Base-by-base conservation (phyloP, 2,888 invertebrate genomes). In the Idaea aversata region DNA sequence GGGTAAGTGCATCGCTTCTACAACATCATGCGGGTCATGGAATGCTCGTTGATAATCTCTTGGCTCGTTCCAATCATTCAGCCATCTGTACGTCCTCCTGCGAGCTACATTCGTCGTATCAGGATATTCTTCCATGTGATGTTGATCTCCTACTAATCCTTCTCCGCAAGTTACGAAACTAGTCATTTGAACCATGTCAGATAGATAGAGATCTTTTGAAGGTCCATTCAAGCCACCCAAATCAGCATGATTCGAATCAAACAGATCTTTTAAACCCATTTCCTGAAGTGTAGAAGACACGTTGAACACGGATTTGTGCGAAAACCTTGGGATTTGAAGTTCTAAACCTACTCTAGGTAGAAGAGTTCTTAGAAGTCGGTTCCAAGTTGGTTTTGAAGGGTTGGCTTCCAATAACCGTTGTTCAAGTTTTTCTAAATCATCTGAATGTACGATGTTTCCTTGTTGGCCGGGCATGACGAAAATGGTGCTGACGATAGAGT, bases 391-490 rank as follows among this genome's bases (percentile, higher is more conserved):
- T 63, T 95, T 94, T 13, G 94, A 93, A 63, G 95, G 95, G 3
- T 95, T 95, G 38, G 94, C 93, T 68, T 95, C 95, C 6, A 96
- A 87, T 0, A 97, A 84, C 63, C 96, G 94, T 67, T 94, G 94
- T 80, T 97, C 97, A 0, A 97, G 90, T 15, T 95, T 93, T 65
- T 96, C 95, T 67, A 97, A 88, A 66, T 96, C 97, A 77, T 97
- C 97, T 0, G 96, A 96, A 0, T 96, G 96, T 2, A 96, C 96
- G 0, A 95, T 93, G 64, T 96, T 95, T 35, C 97, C 97, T 87
- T 97, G 97, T 81, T 97, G 97, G 0, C 97, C 97, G 0, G 98
- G 97, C 93, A 98, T 95, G 0, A 97, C 94, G 73, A 97, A 95
- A 59, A 98, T 94, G 0, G 96, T 96, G 77, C 97, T 97, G 0